These are phyloP conservation scores for Hydrotaea diabolus DNA, from an alignment of 2,888 invertebrate species.

Conservation along the genomic window DNA sequence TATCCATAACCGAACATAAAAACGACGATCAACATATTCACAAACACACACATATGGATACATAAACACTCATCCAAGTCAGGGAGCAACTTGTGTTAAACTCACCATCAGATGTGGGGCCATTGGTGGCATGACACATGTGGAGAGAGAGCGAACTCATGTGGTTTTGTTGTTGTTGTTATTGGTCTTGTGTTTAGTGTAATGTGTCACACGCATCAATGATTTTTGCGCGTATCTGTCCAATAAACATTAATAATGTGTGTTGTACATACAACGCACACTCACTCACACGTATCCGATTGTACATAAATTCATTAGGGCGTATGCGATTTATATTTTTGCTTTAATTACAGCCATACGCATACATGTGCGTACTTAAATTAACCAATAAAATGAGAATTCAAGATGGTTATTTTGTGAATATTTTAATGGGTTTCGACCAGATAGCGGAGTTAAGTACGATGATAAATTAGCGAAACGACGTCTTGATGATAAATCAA, in stretches of 20 bases:
- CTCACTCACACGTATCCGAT: neutral
- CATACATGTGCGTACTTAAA: neutral
- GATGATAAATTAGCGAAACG: too few relatives aligned
- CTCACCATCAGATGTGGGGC: conserved; percentile 6
- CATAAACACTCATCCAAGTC: neutral
- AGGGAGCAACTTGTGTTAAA: neutral
- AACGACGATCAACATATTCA: conserved; percentile 6
- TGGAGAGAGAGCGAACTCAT: conserved; percentile 49
- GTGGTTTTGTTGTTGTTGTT: conserved; percentile 31
- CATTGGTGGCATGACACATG: conserved; percentile 11
- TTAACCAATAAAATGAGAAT: conserved; percentile 19
- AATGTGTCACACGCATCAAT: conserved; percentile 67
- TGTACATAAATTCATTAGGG: neutral
- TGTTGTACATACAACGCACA: conserved; percentile 7
- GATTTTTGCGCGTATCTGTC: conserved; percentile 53
- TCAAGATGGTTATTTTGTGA: neutral
- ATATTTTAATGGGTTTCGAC: too few relatives aligned
- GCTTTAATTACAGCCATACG: neutral
- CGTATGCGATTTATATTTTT: too few relatives aligned
- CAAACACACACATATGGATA: neutral
- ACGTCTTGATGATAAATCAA: too few relatives aligned
- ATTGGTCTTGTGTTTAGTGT: conserved; percentile 40
- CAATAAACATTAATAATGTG: conserved; percentile 50
- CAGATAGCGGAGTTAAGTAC: too few relatives aligned
- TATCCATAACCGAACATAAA: conserved; percentile 32